phyloP scores from a whole-genome alignment of 2,113 vertebrate genomes.

The Neofelis nebulosa region DNA sequence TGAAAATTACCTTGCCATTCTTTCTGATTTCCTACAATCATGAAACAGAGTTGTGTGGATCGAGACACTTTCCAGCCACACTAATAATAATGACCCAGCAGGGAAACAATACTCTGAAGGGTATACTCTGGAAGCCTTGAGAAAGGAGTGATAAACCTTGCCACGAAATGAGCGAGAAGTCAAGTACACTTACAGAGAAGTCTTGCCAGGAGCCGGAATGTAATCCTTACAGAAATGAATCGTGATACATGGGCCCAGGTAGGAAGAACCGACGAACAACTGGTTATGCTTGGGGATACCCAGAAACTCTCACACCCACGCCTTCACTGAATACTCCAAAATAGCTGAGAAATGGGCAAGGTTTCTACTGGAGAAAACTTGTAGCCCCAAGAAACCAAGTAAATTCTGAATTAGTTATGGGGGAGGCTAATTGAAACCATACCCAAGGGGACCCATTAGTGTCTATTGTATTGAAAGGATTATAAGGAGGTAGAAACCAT shows the following conservation, averaged over 20 bases:
- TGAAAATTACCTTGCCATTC: not conserved
- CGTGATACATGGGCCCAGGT: not conserved
- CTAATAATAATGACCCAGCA: not conserved
- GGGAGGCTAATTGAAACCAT: not conserved
- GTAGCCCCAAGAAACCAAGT: not conserved
- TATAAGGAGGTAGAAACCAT: not conserved
- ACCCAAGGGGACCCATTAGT: not conserved
- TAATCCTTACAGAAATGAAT: not conserved
- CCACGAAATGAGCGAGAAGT: not conserved
- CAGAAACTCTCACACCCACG: not conserved
- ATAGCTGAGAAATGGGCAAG: not conserved
- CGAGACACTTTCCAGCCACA: not conserved
- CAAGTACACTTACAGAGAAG: not conserved
- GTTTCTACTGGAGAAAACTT: not conserved
- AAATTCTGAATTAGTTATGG: not conserved
- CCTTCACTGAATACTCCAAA: not conserved
- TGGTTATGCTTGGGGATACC: not conserved
- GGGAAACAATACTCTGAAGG: not conserved
- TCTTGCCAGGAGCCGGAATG: not conserved
- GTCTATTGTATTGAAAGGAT: not conserved
- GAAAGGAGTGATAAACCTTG: not conserved
- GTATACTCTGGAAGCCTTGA: not conserved
- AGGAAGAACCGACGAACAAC: not conserved
- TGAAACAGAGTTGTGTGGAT: not conserved
- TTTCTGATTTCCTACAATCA: not conserved